These are phyloP conservation scores for Antheraea assamensis DNA, from an alignment of 2,888 invertebrate species.

Conservation along the genomic window DNA sequence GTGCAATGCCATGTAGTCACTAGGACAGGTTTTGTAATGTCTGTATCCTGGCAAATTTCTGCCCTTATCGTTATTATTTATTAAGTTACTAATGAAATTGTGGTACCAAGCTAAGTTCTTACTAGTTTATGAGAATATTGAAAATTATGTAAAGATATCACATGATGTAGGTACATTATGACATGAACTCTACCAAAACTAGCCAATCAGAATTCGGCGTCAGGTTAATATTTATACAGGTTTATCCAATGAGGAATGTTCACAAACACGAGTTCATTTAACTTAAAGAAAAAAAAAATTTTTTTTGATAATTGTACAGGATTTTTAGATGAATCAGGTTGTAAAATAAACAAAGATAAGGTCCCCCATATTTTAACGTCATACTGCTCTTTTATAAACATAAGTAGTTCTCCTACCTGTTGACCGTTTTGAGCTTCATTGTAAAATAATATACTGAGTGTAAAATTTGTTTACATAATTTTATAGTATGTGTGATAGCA, in stretches of 20 bases:
- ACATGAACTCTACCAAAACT: background rate
- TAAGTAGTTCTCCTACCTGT: background rate
- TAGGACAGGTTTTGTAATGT: too few species aligned
- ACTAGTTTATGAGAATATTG: background rate
- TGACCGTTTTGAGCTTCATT: background rate
- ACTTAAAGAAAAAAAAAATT: background rate
- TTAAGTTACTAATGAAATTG: too few species aligned
- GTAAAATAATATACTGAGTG: background rate
- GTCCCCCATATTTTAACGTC: slow-evolving; percentile 43
- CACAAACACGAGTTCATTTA: background rate
- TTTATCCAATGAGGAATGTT: background rate
- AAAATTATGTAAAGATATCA: background rate
- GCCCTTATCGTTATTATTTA: too few species aligned
- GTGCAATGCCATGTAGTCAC: too few species aligned
- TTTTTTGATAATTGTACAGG: background rate
- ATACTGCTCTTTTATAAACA: slow-evolving; percentile 43
- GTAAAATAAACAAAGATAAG: slow-evolving; percentile 43
- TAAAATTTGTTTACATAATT: background rate
- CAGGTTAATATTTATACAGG: background rate
- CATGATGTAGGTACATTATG: background rate
- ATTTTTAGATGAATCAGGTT: slow-evolving; percentile 44
- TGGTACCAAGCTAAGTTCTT: too few species aligned
- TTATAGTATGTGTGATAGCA: background rate
- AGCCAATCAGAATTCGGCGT: background rate
- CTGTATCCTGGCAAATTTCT: too few species aligned